Evolutionary conservation across 2,888 invertebrate genomes (phyloP), one percentile per base, ranked within the genome.

Genomic region (Thumatha senex): DNA sequence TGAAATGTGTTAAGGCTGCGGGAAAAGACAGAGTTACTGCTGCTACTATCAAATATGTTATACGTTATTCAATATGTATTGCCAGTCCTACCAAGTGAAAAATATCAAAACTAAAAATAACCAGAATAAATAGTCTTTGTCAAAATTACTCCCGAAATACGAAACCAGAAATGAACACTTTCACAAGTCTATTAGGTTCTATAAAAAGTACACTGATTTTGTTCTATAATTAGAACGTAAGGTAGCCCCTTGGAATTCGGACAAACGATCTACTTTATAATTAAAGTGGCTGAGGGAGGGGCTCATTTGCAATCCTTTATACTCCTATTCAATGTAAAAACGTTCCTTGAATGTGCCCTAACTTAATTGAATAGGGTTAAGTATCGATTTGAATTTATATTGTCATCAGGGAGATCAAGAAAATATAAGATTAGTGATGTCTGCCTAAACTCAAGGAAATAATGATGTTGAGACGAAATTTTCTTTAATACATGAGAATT

Each of bases 281-380:
- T 89, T 89, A 88, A 84, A 84, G 78, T 75, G 80, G 74, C 71
- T 59, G 72, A 72, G 67, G 70, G 63, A 51, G 67, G 58, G 70
- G 67, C 80, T 89, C 86, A 86, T 89, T 87, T 88, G 84, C 85
- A 88, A 86, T 81, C 84, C 85, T 85, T 88, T 86, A 82, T 82
- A 78, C 78, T 80, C 77, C 81, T 81, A 83, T 83, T 72, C 68
- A 61, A 76, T 80, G 76, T 75, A 71, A 81, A 82, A 76, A 73
- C 68, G 55, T 64, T 64, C 71, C 72, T 77, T 74, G 61, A 70
- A 63, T 63, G 58, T 59, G 63, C 69, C 54, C 15, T 61, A 59
- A 65, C 47, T 63, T 69, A 68, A 68, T 63, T 67, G 69, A 66
- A 67, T 67, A 66, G 69, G 59, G 69, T 68, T 61, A 47, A 66